Conservation (phyloP, 2,888 invertebrate species). For the Graphium colonna region DNA sequence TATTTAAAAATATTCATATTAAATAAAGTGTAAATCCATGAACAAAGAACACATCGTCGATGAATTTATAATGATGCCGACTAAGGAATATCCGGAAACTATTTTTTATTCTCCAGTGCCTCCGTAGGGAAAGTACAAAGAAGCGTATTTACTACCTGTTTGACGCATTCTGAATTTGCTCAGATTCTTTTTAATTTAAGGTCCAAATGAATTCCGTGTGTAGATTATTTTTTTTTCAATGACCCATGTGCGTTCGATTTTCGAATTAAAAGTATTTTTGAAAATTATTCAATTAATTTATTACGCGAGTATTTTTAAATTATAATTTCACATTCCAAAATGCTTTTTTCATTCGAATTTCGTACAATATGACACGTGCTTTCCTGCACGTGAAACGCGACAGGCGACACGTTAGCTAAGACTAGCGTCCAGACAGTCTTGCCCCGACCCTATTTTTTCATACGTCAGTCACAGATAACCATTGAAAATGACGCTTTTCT, state of each 20-base stretch:
- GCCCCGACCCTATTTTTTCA: conserved; percentile 4
- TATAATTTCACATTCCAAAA: background rate
- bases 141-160: conserved; percentile 11
- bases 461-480: background rate
- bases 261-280: too few species aligned
- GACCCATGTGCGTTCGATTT: too few species aligned
- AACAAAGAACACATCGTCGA: background rate
- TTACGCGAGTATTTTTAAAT: background rate
- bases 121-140: conserved; percentile 9
- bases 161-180: conserved; percentile 2
- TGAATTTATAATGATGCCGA: conserved; percentile 2
- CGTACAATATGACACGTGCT: conserved; percentile 15
- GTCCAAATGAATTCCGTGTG: conserved; percentile 11
- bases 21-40: too few species aligned
- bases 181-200: background rate
- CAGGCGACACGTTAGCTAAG: conserved; percentile 43
- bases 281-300: background rate
- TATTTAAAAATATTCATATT: too few species aligned
- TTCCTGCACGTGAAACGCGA: conserved; percentile 39
- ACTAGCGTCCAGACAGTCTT: conserved; percentile 3
- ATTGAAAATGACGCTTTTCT: too few species aligned
- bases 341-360: conserved; percentile 10
- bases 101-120: conserved; percentile 9
- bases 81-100: conserved; percentile 3
- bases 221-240: background rate